Conservation (phyloP, 2,888 invertebrate genomes). For the Drosophila kokeensis region DNA sequence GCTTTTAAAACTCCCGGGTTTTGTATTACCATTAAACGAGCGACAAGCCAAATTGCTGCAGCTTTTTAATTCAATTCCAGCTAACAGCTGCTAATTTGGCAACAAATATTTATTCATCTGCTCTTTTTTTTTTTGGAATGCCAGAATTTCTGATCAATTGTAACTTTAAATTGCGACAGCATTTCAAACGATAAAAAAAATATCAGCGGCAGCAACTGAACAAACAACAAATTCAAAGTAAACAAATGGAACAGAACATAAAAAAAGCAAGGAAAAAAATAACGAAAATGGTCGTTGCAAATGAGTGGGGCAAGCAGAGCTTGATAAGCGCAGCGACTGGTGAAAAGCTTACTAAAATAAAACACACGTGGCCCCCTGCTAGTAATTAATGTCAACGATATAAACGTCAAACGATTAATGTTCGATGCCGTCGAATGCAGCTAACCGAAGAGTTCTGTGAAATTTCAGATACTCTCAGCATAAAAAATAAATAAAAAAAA, state of each 20-base stretch:
- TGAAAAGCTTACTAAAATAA: slow-evolving; percentile 25
- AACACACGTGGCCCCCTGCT: slow-evolving; percentile 10
- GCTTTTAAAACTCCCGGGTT: slow-evolving; percentile 16
- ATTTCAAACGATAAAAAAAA: slow-evolving; percentile 24
- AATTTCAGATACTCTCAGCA: slow-evolving; percentile 1
- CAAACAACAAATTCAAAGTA: slow-evolving; percentile 37
- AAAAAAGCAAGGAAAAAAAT: slow-evolving; percentile 13
- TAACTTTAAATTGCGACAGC: slow-evolving; percentile 28
- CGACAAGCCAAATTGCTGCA: slow-evolving; percentile 22
- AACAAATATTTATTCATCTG: slow-evolving; percentile 28
- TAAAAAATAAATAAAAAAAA: background rate
- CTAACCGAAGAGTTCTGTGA: background rate
- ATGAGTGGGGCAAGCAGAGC: background rate
- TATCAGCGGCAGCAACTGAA: slow-evolving; percentile 27
- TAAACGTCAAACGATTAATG: slow-evolving; percentile 40
- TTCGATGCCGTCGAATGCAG: slow-evolving; percentile 1
- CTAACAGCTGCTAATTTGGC: slow-evolving; percentile 40
- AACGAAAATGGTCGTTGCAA: background rate
- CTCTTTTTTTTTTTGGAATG: background rate
- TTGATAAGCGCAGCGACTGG: slow-evolving; percentile 10
- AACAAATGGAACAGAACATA: slow-evolving; percentile 31
- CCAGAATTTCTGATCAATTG: slow-evolving; percentile 27
- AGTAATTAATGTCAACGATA: slow-evolving; percentile 63
- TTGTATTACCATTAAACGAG: slow-evolving; percentile 22
- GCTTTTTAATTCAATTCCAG: slow-evolving; percentile 14